Evolutionary conservation across 1,140 invertebrate species (phyloP).

Genomic region (Drosophila ercepeae): DNA sequence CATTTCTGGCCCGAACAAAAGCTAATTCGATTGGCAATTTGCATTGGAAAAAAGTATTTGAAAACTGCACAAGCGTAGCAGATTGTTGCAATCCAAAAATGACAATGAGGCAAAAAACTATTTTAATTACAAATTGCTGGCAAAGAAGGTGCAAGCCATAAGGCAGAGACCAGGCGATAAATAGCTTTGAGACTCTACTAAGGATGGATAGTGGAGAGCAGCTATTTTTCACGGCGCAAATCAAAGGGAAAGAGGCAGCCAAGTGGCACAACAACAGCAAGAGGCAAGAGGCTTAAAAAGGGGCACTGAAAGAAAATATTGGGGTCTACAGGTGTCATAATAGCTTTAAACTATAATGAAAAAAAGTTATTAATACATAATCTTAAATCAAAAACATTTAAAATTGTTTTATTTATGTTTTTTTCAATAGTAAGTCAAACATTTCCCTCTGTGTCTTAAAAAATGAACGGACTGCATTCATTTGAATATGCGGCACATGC

Average conservation of each 20-base stretch:
- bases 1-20: conserved; percentile 29
- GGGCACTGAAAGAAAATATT: background rate
- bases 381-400: background rate
- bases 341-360: no score
- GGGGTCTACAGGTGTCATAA: no score
- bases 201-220: conserved; percentile 41
- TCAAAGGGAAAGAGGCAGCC: conserved; percentile 72
- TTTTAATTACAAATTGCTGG: conserved; percentile 61
- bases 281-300: conserved; percentile 15
- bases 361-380: background rate
- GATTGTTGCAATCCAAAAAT: conserved; percentile 29
- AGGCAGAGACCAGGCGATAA: conserved; percentile 43
- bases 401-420: background rate
- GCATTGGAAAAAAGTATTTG: conserved; percentile 39
- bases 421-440: background rate
- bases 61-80: conserved; percentile 42
- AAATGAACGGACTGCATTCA: conserved; percentile 62
- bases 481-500: conserved; percentile 73
- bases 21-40: conserved; percentile 47
- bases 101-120: conserved; percentile 57
- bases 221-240: conserved; percentile 65
- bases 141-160: conserved; percentile 17
- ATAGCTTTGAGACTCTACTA: conserved; percentile 32
- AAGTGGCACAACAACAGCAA: conserved; percentile 51
- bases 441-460: conserved; percentile 2